Conservation (phyloP, 2,888 invertebrate genomes). For the Thymelicus acteon region DNA sequence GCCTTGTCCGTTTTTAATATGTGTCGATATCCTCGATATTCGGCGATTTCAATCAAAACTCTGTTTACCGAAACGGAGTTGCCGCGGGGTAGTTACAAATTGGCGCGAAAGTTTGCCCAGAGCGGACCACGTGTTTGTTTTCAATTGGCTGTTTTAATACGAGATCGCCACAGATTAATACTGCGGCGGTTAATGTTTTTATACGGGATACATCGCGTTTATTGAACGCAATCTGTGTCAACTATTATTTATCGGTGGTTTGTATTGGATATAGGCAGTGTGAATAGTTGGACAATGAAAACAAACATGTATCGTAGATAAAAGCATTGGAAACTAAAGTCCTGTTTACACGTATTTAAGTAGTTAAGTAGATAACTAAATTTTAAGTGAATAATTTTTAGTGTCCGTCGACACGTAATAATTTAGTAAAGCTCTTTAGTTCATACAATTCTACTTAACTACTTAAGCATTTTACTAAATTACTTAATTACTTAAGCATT, state of each 20-base stretch:
- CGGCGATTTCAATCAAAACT: constrained; percentile 12
- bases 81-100: constrained; percentile 16
- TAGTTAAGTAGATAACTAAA: too few species aligned
- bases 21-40: neutral
- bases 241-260: neutral
- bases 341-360: too few species aligned
- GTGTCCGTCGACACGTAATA: too few species aligned
- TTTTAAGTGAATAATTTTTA: too few species aligned
- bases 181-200: neutral
- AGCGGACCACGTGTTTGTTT: constrained; percentile 1
- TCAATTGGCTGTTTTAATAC: constrained; percentile 5
- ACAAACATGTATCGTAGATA: too few species aligned
- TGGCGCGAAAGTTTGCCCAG: constrained; percentile 1
- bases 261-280: neutral
- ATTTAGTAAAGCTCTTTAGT: too few species aligned
- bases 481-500: too few species aligned
- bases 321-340: too few species aligned
- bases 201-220: neutral
- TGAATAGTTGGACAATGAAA: neutral
- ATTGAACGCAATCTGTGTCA: neutral
- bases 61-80: constrained; percentile 1
- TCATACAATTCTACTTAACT: too few species aligned
- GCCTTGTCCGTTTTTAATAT: too few species aligned
- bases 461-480: too few species aligned
- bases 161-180: neutral